phyloP scores from a whole-genome alignment of 2,888 invertebrate species.

The Callyntrura sp. region DNA sequence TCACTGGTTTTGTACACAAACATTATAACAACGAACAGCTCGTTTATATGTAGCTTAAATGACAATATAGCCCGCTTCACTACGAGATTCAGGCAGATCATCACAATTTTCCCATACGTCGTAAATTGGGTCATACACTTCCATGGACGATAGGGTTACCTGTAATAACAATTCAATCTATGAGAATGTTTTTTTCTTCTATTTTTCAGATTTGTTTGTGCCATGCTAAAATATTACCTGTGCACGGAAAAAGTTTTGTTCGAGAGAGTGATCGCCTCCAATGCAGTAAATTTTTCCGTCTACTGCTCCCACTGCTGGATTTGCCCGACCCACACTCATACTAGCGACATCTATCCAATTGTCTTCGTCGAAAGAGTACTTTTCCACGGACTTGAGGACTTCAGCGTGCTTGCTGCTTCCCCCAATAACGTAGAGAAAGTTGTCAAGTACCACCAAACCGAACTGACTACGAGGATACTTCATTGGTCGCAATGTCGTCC shows the following conservation, averaged over 20 bases:
- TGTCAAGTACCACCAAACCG: conserved; percentile 90
- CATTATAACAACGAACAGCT: conserved; percentile 14
- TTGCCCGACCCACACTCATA: conserved; percentile 91
- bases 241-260: conserved; percentile 93
- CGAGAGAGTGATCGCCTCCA: conserved; percentile 93
- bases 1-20: conserved; percentile 31
- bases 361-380: conserved; percentile 93
- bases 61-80: conserved; percentile 95
- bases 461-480: conserved; percentile 94
- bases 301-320: conserved; percentile 94
- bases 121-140: conserved; percentile 92
- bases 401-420: conserved; percentile 93
- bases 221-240: conserved; percentile 87
- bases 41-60: conserved; percentile 85
- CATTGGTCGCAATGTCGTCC: conserved; percentile 92
- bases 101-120: conserved; percentile 93
- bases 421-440: conserved; percentile 93
- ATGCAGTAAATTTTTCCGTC: conserved; percentile 93
- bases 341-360: conserved; percentile 92
- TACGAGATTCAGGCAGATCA: conserved; percentile 92
- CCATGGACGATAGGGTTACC: conserved; percentile 91
- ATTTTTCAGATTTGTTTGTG: not conserved
- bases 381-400: conserved; percentile 93
- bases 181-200: conserved; percentile 1
- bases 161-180: conserved; percentile 79